Percentiles rank a stretch among this genome's conserved stretches.
These are phyloP conservation scores for Torymus tubicola DNA, from an alignment of 2,888 invertebrate genomes.

Conservation along the genomic window DNA sequence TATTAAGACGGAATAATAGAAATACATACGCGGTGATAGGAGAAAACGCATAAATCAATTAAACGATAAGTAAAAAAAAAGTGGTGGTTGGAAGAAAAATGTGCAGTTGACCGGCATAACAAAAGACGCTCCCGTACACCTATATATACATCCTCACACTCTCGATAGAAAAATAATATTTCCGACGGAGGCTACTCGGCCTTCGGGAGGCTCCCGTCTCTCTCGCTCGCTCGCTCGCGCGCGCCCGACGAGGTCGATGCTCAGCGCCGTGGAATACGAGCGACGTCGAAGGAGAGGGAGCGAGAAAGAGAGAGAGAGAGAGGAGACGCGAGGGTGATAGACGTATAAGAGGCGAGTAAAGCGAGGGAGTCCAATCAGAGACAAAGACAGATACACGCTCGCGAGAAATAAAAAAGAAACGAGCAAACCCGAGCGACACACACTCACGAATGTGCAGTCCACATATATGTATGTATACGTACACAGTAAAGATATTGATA, in stretches of 20 bases:
- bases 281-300: slow-evolving; percentile 1
- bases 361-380: slow-evolving; percentile 41
- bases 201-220: slow-evolving; percentile 5
- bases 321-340: slow-evolving; percentile 36
- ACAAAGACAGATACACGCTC: slow-evolving; percentile 22
- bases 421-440: slow-evolving; percentile 4
- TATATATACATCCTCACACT: no score
- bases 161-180: slow-evolving; percentile 46
- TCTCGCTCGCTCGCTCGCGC: no score
- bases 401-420: slow-evolving; percentile 8
- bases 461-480: no score
- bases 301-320: slow-evolving; percentile 18
- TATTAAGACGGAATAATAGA: no score
- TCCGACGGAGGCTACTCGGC: slow-evolving; percentile 37
- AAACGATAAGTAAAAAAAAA: no score
- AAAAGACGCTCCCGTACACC: neutral
- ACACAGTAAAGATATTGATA: no score
- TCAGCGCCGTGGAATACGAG: slow-evolving; percentile 18
- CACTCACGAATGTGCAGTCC: neutral
- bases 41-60: no score
- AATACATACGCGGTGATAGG: no score
- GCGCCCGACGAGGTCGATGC: slow-evolving; percentile 38
- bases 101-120: neutral
- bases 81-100: neutral
- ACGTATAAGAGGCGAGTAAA: slow-evolving; percentile 28